These are phyloP conservation scores for Atta cephalotes DNA, from an alignment of 1,140 invertebrate genomes.

Conservation along the genomic window DNA sequence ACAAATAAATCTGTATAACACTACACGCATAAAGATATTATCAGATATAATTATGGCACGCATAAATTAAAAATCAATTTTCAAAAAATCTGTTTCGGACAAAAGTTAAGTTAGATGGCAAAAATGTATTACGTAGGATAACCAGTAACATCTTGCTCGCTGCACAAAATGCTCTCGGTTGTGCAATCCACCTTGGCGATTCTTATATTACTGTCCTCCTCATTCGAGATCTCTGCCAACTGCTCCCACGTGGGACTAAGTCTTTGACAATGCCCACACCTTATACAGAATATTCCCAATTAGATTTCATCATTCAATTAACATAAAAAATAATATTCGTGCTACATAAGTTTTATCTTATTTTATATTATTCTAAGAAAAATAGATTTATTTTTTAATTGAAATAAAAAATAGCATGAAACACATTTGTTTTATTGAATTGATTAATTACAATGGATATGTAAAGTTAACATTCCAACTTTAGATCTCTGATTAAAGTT, in stretches of 20 bases:
- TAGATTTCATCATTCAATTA: background rate
- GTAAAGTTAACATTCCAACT: no score
- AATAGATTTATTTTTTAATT: no score
- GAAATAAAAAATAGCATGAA: no score
- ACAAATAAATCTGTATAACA: background rate
- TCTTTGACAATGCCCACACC: conserved; percentile 91
- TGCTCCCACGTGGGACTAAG: conserved; percentile 91
- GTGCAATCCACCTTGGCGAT: conserved; percentile 94
- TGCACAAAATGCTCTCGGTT: conserved; percentile 89
- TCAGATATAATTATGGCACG: background rate
- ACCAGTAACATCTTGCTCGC: conserved; percentile 91
- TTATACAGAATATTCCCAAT: conserved; percentile 74
- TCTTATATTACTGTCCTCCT: conserved; percentile 88
- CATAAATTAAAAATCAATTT: conserved; percentile 23
- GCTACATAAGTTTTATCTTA: no score
- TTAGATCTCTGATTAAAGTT: no score
- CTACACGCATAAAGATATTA: no score
- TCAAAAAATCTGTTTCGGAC: background rate
- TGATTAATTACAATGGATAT: no score
- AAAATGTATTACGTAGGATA: conserved; percentile 87
- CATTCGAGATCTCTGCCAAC: conserved; percentile 90
- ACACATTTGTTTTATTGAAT: no score
- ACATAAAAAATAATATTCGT: background rate
- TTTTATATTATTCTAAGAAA: no score
- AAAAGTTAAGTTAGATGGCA: conserved; percentile 17